A percentile compares a stretch with the other conserved stretches of the same genome.
Evolutionary conservation across 2,113 vertebrate genomes (phyloP).

Genomic region (Melanerpes formicivorus): DNA sequence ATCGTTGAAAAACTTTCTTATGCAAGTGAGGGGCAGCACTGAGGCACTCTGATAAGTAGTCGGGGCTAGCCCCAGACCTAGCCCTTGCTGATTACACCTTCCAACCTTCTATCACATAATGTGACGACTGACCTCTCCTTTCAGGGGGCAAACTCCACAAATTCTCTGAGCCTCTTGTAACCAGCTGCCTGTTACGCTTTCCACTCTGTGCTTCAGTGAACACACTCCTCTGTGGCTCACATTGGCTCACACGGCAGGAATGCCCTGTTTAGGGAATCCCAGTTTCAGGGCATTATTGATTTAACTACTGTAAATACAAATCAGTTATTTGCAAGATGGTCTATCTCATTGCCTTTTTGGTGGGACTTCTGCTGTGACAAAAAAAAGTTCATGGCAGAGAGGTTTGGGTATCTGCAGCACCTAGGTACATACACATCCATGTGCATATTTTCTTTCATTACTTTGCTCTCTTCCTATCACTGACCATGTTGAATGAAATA

Average conservation of each 20-base stretch:
- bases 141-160: not conserved
- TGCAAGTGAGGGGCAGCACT: not conserved
- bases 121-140: accelerated
- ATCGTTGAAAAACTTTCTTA: not conserved
- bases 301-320: not conserved
- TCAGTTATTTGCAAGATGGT: not conserved
- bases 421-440: not conserved
- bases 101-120: not conserved
- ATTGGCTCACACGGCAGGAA: not conserved
- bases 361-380: not conserved
- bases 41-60: not conserved
- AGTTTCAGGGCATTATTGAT: not conserved
- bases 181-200: not conserved
- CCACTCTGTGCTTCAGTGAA: not conserved
- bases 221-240: not conserved
- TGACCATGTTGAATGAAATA: not conserved
- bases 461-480: not conserved
- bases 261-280: not conserved
- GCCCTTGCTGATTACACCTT: not conserved
- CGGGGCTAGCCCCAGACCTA: not conserved
- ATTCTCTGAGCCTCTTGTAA: not conserved
- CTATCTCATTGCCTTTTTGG: not conserved
- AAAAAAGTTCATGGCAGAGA: not conserved
- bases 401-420: not conserved
- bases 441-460: not conserved